Evolutionary conservation across 2,888 invertebrate species (phyloP).

Genomic region (Drosophila fulvimacula): DNA sequence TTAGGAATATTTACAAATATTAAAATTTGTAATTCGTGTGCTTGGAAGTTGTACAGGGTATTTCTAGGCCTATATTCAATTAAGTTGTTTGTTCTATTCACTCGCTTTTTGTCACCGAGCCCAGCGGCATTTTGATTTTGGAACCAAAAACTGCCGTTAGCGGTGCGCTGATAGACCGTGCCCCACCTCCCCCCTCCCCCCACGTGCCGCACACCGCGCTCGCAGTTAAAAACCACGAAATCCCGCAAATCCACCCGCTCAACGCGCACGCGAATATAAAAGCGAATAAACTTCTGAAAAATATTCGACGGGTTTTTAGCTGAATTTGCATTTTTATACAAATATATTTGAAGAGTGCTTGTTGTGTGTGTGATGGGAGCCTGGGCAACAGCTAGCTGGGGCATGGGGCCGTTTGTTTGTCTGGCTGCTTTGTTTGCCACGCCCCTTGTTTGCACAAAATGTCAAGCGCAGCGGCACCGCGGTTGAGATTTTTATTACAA

Average conservation of each 20-base stretch:
- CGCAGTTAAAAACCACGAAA: background rate
- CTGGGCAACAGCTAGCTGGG: slow-evolving; percentile 2
- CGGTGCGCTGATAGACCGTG: slow-evolving; percentile 50
- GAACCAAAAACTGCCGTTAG: slow-evolving; percentile 70
- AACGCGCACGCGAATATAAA: slow-evolving; percentile 51
- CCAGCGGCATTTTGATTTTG: slow-evolving; percentile 74
- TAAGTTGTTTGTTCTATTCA: slow-evolving; percentile 4
- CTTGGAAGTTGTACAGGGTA: slow-evolving; percentile 15
- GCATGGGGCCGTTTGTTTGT: slow-evolving; percentile 59
- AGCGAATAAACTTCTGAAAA: slow-evolving; percentile 65
- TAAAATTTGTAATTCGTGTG: background rate
- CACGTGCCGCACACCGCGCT: background rate
- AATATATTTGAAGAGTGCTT: slow-evolving; percentile 80
- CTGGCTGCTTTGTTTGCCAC: slow-evolving; percentile 56
- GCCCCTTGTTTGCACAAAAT: slow-evolving; percentile 40
- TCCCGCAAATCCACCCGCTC: slow-evolving; percentile 46
- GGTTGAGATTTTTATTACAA: slow-evolving; percentile 64
- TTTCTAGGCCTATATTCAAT: background rate
- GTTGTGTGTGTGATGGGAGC: slow-evolving; percentile 31
- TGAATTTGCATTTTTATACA: slow-evolving; percentile 83
- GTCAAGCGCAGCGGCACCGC: slow-evolving; percentile 66
- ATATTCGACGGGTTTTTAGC: slow-evolving; percentile 79
- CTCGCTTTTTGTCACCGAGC: slow-evolving; percentile 44
- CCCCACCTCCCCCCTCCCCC: too few relatives aligned
- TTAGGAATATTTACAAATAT: too few relatives aligned